Conservation (phyloP, 2,113 vertebrate species). For the Hylia prasina region DNA sequence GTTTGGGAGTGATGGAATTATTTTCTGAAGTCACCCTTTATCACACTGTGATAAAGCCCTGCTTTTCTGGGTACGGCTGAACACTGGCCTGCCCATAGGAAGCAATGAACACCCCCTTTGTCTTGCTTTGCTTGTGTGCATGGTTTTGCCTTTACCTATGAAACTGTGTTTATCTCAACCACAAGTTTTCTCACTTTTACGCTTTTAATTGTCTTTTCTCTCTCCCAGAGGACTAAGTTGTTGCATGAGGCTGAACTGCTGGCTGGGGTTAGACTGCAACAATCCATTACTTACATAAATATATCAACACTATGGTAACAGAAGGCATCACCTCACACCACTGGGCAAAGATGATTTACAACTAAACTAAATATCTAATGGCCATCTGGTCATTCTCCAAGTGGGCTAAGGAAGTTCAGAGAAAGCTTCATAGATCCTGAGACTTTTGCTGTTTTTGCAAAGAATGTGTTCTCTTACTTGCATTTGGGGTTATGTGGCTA, state of each 20-base stretch:
- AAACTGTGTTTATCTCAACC: neutral
- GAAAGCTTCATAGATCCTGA: neutral
- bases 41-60: neutral
- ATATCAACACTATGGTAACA: neutral
- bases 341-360: neutral
- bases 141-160: neutral
- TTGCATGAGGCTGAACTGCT: neutral
- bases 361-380: neutral
- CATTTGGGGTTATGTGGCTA: neutral
- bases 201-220: neutral
- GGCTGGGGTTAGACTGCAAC: neutral
- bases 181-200: neutral
- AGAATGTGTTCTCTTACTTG: neutral
- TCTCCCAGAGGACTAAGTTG: neutral
- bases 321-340: neutral
- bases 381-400: neutral
- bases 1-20: accelerated
- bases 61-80: neutral
- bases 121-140: neutral
- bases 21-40: neutral
- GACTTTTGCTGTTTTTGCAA: neutral
- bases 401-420: neutral
- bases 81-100: neutral
- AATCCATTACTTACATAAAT: neutral
- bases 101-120: neutral